A percentile compares a stretch with the other conserved stretches of the same genome.
Evolutionary conservation across 2,888 invertebrate species (phyloP).

Genomic region (Drosophila vallismaia): DNA sequence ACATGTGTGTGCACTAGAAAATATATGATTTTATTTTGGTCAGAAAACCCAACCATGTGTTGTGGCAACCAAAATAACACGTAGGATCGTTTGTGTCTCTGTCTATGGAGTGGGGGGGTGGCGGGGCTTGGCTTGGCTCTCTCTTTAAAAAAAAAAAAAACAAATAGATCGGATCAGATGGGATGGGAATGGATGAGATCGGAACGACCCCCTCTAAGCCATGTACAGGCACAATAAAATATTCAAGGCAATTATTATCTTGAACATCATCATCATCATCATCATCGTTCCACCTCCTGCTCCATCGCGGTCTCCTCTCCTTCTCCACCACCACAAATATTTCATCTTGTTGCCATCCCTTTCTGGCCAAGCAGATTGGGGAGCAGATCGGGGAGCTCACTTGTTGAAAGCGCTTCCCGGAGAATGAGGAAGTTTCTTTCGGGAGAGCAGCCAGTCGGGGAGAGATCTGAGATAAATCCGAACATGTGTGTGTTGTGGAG

Average conservation of each 20-base stretch:
- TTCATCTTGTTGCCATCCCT: conserved; percentile 41
- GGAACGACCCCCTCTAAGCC: conserved; percentile 80
- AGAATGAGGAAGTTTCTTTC: conserved; percentile 75
- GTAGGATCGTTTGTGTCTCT: conserved; percentile 60
- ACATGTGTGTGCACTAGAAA: conserved; percentile 70
- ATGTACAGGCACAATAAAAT: conserved; percentile 70
- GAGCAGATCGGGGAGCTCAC: conserved; percentile 54
- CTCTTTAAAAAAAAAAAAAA: conserved; percentile 63
- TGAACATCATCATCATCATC: conserved; percentile 27
- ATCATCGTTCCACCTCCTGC: conserved; percentile 23
- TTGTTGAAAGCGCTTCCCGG: conserved; percentile 76
- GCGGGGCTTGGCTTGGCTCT: conserved; percentile 39
- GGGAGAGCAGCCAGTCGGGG: conserved; percentile 32
- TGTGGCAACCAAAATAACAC: conserved; percentile 74
- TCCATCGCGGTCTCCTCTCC: conserved; percentile 8
- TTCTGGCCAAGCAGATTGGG: conserved; percentile 17
- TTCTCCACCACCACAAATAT: conserved; percentile 23
- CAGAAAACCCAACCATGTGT: conserved; percentile 71
- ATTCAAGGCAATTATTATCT: conserved; percentile 48
- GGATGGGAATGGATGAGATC: not conserved
- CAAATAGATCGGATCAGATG: conserved; percentile 57
- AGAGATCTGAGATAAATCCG: conserved; percentile 66
- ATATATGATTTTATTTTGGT: conserved; percentile 63
- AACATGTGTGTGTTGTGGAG: conserved; percentile 43
- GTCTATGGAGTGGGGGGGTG: conserved; percentile 28